Evolutionary conservation across 2,113 vertebrate genomes (phyloP).

Genomic region (Alethe castanea): DNA sequence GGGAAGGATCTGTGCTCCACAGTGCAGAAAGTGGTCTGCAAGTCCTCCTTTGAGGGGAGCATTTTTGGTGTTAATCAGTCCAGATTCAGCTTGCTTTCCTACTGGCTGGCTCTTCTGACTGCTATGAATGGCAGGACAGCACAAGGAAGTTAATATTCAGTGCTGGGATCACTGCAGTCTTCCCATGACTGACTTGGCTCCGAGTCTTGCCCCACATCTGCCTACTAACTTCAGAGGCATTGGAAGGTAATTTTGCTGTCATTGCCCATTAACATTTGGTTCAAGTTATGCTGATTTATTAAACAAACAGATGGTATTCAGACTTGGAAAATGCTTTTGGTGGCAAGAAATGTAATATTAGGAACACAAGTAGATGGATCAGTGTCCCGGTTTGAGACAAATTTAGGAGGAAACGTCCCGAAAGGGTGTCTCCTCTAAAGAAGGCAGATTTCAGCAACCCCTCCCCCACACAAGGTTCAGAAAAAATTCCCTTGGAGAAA

Average conservation of each 20-base stretch:
- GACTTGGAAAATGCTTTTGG: background rate
- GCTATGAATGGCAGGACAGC: background rate
- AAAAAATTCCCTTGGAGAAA: background rate
- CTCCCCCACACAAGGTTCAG: background rate
- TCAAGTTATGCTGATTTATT: background rate
- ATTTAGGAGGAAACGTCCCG: background rate
- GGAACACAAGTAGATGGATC: background rate
- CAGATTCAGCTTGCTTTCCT: background rate
- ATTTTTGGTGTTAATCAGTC: background rate
- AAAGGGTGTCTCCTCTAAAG: background rate
- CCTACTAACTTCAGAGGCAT: background rate
- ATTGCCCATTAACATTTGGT: background rate
- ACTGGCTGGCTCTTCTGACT: background rate
- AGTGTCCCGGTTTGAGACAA: background rate
- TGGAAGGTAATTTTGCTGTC: background rate
- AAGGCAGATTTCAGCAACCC: background rate
- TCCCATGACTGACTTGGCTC: background rate
- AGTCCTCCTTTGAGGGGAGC: background rate
- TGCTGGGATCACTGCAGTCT: background rate
- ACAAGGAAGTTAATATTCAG: background rate
- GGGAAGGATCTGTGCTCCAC: background rate
- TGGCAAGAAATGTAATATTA: background rate
- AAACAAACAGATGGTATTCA: background rate
- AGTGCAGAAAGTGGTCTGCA: background rate
- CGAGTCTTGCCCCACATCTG: background rate